Percentiles rank a stretch among this genome's conserved stretches.
Evolutionary conservation across 2,797 vertebrate genomes (phyloP).

Genomic region (Mastacembelus armatus): DNA sequence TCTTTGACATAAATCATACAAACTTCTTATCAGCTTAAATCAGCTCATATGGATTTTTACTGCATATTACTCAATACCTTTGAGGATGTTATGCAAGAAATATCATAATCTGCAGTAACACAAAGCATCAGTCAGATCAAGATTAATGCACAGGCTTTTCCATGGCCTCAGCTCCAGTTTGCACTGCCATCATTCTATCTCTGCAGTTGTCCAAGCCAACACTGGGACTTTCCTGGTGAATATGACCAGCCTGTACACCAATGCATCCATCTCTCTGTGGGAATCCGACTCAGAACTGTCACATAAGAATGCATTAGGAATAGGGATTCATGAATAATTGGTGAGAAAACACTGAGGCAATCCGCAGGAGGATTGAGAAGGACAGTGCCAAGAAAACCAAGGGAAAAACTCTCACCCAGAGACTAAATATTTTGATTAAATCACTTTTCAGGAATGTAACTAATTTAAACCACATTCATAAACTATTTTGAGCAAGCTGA

Average conservation of each 20-base stretch:
- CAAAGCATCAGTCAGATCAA: constrained; percentile 41
- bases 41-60: constrained; percentile 57
- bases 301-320: constrained; percentile 75
- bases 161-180: constrained; percentile 21
- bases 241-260: constrained; percentile 53
- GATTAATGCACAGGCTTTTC: constrained; percentile 36
- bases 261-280: constrained; percentile 64
- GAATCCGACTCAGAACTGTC: constrained; percentile 62
- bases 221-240: constrained; percentile 43
- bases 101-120: constrained; percentile 68
- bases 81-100: constrained; percentile 63
- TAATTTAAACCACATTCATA: constrained; percentile 6
- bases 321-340: constrained; percentile 76
- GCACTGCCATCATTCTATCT: constrained; percentile 24
- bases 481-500: background rate
- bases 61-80: constrained; percentile 65
- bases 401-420: constrained; percentile 3
- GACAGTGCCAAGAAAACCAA: constrained; percentile 30
- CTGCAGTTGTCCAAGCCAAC: constrained; percentile 11
- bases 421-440: constrained; percentile 25
- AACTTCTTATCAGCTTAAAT: constrained; percentile 64
- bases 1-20: constrained; percentile 49
- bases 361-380: constrained; percentile 27
- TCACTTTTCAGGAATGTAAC: background rate
- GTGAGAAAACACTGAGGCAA: constrained; percentile 54